Percentiles rank a stretch among this genome's conserved stretches.
phyloP scores from a whole-genome alignment of 1,140 invertebrate genomes.

The roundworm (Caenorhabditis elegans) region DNA sequence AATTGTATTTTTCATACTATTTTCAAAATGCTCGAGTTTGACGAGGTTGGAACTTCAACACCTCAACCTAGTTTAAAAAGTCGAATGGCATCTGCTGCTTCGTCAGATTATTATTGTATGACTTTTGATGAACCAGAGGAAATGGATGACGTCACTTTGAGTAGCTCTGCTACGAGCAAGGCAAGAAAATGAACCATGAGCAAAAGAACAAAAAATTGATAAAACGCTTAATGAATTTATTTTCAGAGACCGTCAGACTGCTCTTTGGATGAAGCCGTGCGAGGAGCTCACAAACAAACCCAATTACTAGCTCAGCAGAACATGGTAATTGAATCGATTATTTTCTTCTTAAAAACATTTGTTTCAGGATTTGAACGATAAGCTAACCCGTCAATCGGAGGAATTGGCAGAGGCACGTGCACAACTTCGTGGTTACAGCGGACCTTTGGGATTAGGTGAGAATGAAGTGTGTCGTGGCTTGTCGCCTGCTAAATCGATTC shows the following conservation, averaged over 20 bases:
- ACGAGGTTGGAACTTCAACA: neutral
- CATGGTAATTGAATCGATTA: conserved; percentile 23
- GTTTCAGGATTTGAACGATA: conserved; percentile 55
- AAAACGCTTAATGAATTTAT: neutral
- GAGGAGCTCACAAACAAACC: conserved; percentile 22
- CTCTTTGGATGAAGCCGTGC: conserved; percentile 26
- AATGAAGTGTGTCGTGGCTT: conserved; percentile 13
- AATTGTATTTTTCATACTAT: neutral
- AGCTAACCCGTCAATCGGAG: conserved; percentile 54
- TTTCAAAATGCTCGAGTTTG: neutral
- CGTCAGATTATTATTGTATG: conserved; percentile 42
- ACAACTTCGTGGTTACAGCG: conserved; percentile 55
- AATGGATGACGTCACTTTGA: conserved; percentile 23
- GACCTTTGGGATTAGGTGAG: conserved; percentile 35
- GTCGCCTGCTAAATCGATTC: neutral
- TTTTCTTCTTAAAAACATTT: neutral
- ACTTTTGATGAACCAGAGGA: conserved; percentile 41
- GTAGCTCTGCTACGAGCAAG: conserved; percentile 14
- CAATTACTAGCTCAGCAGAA: conserved; percentile 29
- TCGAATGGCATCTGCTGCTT: neutral
- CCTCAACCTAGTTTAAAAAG: neutral
- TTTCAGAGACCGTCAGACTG: conserved; percentile 29
- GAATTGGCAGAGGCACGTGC: conserved; percentile 56
- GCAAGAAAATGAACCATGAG: neutral
- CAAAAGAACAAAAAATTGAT: neutral